These are phyloP conservation scores for Herpailurus yagouaroundi DNA, from an alignment of 2,113 vertebrate species.

Conservation along the genomic window DNA sequence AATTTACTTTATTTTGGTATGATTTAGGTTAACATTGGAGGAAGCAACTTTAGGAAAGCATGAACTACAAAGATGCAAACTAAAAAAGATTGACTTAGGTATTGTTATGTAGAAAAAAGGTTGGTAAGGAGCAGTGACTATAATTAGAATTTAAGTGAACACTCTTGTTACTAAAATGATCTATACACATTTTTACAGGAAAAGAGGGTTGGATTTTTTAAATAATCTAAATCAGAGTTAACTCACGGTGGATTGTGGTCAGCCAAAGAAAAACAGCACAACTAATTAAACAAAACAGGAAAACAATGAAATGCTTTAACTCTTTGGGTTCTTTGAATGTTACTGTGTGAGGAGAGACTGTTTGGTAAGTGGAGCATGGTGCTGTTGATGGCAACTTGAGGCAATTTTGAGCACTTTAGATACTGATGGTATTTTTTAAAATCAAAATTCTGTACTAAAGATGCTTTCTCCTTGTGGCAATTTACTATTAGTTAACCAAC, in stretches of 20 bases:
- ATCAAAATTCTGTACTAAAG: not conserved
- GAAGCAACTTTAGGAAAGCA: not conserved
- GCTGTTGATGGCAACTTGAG: not conserved
- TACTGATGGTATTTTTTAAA: not conserved
- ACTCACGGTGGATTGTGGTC: not conserved
- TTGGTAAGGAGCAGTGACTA: not conserved
- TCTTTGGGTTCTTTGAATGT: not conserved
- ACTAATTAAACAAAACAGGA: constrained; percentile 21
- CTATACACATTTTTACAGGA: not conserved
- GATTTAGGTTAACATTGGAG: not conserved
- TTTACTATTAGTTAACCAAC: not conserved
- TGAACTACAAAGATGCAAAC: not conserved
- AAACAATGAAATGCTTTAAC: not conserved
- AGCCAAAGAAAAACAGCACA: not conserved
- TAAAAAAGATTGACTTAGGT: not conserved
- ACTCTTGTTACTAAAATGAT: not conserved
- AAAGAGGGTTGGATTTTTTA: not conserved
- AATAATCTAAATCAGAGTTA: not conserved
- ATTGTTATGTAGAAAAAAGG: not conserved
- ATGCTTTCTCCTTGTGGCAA: not conserved
- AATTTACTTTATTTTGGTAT: constrained; percentile 49
- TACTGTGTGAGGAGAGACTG: not conserved
- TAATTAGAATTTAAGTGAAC: not conserved
- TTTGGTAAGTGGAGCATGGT: not conserved
- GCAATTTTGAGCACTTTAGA: not conserved